A percentile compares a stretch with the other conserved stretches of the same genome.
These are phyloP conservation scores for Pentalonia nigronervosa DNA, from an alignment of 1,140 invertebrate species.

Conservation along the genomic window DNA sequence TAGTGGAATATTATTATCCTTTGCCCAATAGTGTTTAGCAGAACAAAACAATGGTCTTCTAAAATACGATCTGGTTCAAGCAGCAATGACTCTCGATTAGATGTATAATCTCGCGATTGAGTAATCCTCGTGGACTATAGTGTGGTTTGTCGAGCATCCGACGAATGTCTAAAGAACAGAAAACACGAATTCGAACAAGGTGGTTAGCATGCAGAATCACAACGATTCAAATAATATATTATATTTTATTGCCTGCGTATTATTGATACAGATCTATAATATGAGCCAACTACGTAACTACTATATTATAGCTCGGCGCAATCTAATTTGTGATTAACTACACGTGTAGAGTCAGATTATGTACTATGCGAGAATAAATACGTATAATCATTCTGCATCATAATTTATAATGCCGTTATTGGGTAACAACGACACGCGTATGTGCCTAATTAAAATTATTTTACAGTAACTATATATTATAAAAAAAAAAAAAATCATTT, in stretches of 20 bases:
- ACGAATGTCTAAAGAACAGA: not conserved
- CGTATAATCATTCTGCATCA: not conserved
- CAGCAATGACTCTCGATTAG: conserved; percentile 36
- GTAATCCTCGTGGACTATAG: not conserved
- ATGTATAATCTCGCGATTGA: conserved; percentile 38
- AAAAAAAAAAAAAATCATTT: not conserved
- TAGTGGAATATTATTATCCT: not conserved
- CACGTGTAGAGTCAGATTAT: not conserved
- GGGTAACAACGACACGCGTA: not conserved
- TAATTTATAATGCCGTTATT: not conserved
- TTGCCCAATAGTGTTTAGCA: not conserved
- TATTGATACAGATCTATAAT: not conserved
- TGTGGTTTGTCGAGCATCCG: not conserved
- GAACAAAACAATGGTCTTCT: conserved; percentile 26
- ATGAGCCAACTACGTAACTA: not conserved
- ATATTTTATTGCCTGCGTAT: not conserved
- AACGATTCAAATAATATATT: not conserved
- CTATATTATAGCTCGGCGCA: not conserved
- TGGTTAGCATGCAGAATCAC: not conserved
- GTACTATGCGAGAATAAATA: not conserved
- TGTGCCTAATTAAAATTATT: conserved; percentile 8
- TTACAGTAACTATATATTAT: not conserved
- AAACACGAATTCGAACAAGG: conserved; percentile 2
- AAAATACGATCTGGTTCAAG: conserved; percentile 7
- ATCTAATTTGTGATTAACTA: conserved; percentile 4